Evolutionary conservation across 2,113 vertebrate species (phyloP).

Genomic region (Centrocercus urophasianus): DNA sequence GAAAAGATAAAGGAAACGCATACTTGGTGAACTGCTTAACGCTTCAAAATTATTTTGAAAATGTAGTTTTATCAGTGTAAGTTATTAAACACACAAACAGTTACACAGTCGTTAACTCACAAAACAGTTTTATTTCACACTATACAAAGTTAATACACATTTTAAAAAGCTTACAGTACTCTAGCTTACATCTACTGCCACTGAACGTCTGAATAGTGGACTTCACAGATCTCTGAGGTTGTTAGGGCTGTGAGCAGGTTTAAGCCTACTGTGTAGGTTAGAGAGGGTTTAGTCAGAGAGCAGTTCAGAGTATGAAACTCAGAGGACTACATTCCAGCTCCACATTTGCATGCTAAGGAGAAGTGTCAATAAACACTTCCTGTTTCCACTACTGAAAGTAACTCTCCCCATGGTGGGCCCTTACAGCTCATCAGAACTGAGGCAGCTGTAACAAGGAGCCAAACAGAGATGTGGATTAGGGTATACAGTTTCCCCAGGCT

Average conservation of each 20-base stretch:
- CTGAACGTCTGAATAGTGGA: background rate
- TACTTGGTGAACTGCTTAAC: background rate
- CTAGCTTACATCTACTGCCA: background rate
- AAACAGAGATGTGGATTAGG: background rate
- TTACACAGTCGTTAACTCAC: background rate
- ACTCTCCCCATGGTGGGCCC: background rate
- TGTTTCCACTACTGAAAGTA: background rate
- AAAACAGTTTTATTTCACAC: conserved; percentile 68
- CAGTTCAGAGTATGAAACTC: background rate
- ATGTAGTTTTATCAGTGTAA: background rate
- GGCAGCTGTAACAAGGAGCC: background rate
- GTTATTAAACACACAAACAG: background rate
- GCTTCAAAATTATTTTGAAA: background rate
- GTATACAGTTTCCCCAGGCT: background rate
- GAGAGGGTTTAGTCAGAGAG: background rate
- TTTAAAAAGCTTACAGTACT: background rate
- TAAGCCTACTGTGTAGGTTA: background rate
- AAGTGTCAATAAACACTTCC: background rate
- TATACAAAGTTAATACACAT: conserved; percentile 33
- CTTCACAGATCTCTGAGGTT: background rate
- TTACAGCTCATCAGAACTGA: background rate
- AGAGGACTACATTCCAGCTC: background rate
- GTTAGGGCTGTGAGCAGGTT: background rate
- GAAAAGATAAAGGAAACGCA: conserved; percentile 19
- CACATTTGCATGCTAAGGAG: rapidly evolving